Base-by-base conservation (phyloP, 2,888 invertebrate genomes). In the Clusia tigrina region DNA sequence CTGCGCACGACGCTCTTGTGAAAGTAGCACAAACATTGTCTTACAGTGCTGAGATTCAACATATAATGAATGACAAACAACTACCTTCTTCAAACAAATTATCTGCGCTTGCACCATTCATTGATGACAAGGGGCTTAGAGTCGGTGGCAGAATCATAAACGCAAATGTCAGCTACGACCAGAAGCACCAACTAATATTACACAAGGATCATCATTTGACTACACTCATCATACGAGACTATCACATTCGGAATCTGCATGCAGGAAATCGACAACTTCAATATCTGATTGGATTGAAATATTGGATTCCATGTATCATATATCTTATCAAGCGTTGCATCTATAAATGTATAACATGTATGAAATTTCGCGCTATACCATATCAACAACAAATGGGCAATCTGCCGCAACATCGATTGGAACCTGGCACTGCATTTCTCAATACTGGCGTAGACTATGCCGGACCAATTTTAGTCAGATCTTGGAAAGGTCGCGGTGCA, bases 401-500 rank as follows among this genome's bases (percentile, higher is more conserved):
- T 24, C 48, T 63, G 17, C 55, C 48, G 20, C 24, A 52, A 17
- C 37, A 37, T 32, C 54, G 59, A 5, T 22, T 63, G 15, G n/a
- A 37, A 24, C 42, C 51, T 22, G 54, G 38, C 1, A 17, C 54
- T 12, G 51, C 68, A 6, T 67, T 69, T 38, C 10, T 60, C 1
- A 42, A 61, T 32, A 48, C 60, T 10, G 65, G 62, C 17, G 42
- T 65, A 2, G 68, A 65, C 20, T 68, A 62, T 23, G 63, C 63
- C 2, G 69, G 64, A 6, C 65, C 67, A 18, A 51, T 67, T 10
- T 18, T 54, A n/a, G 52, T 65, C 3, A n/a, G 54, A 18, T 56
- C 62, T 6, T 65, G 63, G 63, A 67, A 64, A 25, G 63, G 65
- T 15, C 64, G 64, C 10, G 64, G 65, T 2, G 51, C 63, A 0